phyloP scores from a whole-genome alignment of 1,140 invertebrate species.

The Zaprionus gabonicus region DNA sequence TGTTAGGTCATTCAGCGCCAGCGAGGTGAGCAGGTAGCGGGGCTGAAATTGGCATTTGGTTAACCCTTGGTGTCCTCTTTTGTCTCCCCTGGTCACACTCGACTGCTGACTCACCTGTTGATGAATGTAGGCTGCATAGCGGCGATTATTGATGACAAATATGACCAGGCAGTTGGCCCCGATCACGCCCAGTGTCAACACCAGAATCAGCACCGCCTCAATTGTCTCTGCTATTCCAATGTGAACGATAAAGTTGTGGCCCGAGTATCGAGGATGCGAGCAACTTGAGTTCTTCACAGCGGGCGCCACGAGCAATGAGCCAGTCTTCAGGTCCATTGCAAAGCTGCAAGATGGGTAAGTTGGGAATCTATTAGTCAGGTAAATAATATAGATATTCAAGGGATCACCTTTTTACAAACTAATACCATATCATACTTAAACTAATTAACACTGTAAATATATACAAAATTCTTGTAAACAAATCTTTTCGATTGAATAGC shows the following conservation, averaged over 20 bases:
- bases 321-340: slow-evolving; percentile 84
- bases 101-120: slow-evolving; percentile 88
- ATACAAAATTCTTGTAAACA: too few relatives aligned
- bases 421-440: too few relatives aligned
- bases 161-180: slow-evolving; percentile 92
- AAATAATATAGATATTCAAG: too few relatives aligned
- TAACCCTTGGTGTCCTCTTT: background rate
- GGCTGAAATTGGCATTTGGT: slow-evolving; percentile 87
- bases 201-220: slow-evolving; percentile 90
- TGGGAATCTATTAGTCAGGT: too few relatives aligned
- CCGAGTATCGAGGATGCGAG: slow-evolving; percentile 87
- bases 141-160: slow-evolving; percentile 91
- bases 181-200: slow-evolving; percentile 90
- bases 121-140: slow-evolving; percentile 93
- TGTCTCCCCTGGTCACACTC: background rate
- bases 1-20: slow-evolving; percentile 93
- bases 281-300: slow-evolving; percentile 92
- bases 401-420: too few relatives aligned
- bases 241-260: slow-evolving; percentile 86
- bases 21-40: slow-evolving; percentile 91
- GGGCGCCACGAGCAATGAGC: slow-evolving; percentile 89
- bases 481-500: too few relatives aligned
- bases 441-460: too few relatives aligned
- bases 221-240: slow-evolving; percentile 89
- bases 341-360: slow-evolving; percentile 33